phyloP scores from a whole-genome alignment of 2,113 vertebrate species.

The Brienomyrus longianalis region DNA sequence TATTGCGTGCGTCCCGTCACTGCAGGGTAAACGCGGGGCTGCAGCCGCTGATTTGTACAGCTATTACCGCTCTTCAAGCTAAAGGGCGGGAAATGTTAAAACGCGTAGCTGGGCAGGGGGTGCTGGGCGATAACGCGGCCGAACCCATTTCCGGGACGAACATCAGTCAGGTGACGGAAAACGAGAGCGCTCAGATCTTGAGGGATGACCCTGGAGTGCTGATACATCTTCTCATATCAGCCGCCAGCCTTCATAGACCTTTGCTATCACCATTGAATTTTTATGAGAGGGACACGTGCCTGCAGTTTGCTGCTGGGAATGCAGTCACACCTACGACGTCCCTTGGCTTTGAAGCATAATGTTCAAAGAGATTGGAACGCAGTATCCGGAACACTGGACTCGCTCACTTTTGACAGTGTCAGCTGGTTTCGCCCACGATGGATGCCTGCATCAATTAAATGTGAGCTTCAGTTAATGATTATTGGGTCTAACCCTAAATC shows the following conservation, averaged over 20 bases:
- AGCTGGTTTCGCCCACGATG: background rate
- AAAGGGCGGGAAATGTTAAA: background rate
- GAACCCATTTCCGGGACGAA: background rate
- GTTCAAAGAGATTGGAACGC: background rate
- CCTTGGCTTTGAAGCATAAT: background rate
- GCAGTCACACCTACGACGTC: background rate
- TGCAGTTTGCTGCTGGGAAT: background rate
- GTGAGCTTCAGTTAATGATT: background rate
- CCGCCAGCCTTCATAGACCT: background rate
- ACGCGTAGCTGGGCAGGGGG: background rate
- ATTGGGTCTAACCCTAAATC: background rate
- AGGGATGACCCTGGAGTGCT: background rate
- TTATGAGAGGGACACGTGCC: background rate
- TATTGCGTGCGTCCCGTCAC: background rate
- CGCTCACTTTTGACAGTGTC: background rate
- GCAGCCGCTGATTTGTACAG: background rate
- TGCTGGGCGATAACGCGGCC: background rate
- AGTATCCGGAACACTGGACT: background rate
- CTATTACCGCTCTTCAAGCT: background rate
- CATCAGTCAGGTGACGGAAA: background rate
- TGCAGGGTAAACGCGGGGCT: background rate
- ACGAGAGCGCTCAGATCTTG: background rate
- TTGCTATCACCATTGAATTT: background rate
- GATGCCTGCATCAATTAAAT: background rate
- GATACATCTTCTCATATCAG: background rate